phyloP scores from a whole-genome alignment of 2,888 invertebrate species.

The Cacoxenus indagator region DNA sequence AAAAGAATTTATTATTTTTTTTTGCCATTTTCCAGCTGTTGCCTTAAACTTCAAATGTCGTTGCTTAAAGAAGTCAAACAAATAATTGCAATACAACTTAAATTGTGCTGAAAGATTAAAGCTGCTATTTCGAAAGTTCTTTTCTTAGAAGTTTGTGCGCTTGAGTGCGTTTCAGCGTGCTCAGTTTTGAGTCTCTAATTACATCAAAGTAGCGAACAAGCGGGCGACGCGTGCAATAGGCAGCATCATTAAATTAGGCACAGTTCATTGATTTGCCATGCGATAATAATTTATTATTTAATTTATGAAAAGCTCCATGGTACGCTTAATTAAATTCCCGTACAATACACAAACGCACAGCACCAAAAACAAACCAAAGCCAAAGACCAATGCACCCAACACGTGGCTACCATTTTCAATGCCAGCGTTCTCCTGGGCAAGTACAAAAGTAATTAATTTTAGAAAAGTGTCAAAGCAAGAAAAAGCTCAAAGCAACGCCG shows the following conservation, averaged over 20 bases:
- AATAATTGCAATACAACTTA: conserved; percentile 31
- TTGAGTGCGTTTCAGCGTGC: conserved; percentile 27
- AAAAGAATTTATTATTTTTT: too few relatives aligned
- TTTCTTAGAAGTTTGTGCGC: conserved; percentile 14
- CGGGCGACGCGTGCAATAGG: conserved; percentile 23
- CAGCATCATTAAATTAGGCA: conserved; percentile 56
- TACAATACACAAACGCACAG: neutral
- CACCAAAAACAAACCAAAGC: neutral
- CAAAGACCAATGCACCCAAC: too few relatives aligned
- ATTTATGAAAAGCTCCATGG: conserved; percentile 37
- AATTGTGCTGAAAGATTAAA: conserved; percentile 53
- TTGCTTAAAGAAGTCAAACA: neutral
- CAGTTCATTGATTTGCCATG: conserved; percentile 56
- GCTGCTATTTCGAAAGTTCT: neutral
- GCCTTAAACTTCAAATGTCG: too few relatives aligned
- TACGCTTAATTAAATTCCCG: conserved; percentile 14
- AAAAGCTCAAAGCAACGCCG: neutral
- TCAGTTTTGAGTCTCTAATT: neutral
- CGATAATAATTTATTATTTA: conserved; percentile 62
- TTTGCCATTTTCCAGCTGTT: neutral
- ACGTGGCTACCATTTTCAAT: neutral
- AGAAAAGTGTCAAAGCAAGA: conserved; percentile 52
- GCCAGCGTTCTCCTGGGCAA: conserved; percentile 1
- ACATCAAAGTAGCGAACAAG: conserved; percentile 26
- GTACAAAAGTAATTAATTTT: conserved; percentile 56